Evolutionary conservation across 1,140 invertebrate species (phyloP), one percentile per base, ranked within the genome.

Genomic region (Planococcus citri): DNA sequence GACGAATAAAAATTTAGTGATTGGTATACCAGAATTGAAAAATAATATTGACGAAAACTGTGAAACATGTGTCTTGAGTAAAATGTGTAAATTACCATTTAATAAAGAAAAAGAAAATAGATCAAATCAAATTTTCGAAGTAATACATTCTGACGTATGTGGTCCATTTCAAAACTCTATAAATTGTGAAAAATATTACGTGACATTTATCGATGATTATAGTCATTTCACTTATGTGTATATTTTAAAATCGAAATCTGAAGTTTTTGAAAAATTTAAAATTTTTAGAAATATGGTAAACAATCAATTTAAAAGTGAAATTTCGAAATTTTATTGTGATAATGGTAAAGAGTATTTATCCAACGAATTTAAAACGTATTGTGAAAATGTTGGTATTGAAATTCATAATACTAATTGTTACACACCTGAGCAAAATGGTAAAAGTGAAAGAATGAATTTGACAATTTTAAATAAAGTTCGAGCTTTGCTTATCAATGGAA

Each of bases 351-450:
- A 74, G 51, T 75, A 74, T 70, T 33, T 72, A 9, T 71, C 71
- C 41, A 27, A 64, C 12, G 25, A 69, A 22, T 25, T 74, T 25
- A 67, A 60, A 2, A 27, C 41, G 21, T 72, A 68, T 57, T 69
- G 72, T 58, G 27, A n/a, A 38, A 76, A 79, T 68, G 74, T 75
- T n/a, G 75, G 75, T 17, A 74, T 77, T 22, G 22, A 71, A 22
- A 70, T 73, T 57, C 68, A 75, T 29, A 70, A 29, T 20, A 77
- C 74, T 2, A 73, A 74, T n/a, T 70, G 75, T 2, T 77, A 78
- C 68, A 76, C 73, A 14, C 77, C 77, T 10, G 71, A 79, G 71
- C 74, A 76, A 70, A 79, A 79, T 73, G 78, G 77, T 17, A 69
- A 76, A 6, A 71, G 72, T 25, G 77, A 77, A 72, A 41, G 75